Base-by-base conservation (phyloP, 2,888 invertebrate species). In the Trachelus tabidus region DNA sequence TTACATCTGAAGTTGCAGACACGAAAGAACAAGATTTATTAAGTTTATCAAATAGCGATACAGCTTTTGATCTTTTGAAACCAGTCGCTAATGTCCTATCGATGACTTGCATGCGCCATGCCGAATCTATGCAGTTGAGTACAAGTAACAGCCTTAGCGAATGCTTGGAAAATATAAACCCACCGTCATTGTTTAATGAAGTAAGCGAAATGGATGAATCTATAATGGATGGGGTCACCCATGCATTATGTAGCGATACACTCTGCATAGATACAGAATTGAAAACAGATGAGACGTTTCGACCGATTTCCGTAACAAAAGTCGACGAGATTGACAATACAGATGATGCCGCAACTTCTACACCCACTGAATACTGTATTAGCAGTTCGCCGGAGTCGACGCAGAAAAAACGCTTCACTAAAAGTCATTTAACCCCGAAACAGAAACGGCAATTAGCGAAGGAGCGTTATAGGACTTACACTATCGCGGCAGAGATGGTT, bases 391-490 rank as follows among this genome's bases (percentile, higher is more conserved):
- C 95, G 0, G 96, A 96, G 85, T 95, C 96, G 0, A 96, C 96
- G 0, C 96, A 96, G 0, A 95, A 95, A 83, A 95, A 94, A 85
- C 93, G 93, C 37, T 77, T 81, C 4, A 90, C 92, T 73, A 93
- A 92, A 75, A 92, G 89, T 79, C 90, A 90, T 76, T 87, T 96
- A 79, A 97, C 96, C 0, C 96, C 96, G 0, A 97, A 96, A 90
- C 96, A 97, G 88, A 95, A 95, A 87, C 92, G 97, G 69, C 94
- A 94, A 83, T 90, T 95, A 68, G 94, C 95, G 2, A 96, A 96
- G 88, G 96, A 97, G 85, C 94, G 97, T 80, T 97, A 95, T 89
- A 96, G 95, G 89, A 97, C 97, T 0, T 97, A 97, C 88, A 97
- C 96, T 0, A 96, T 97, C 69, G 95, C 94, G 0, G 95, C 94